Conservation (phyloP, 2,797 vertebrate species). For the Adrianichthys oophorus region DNA sequence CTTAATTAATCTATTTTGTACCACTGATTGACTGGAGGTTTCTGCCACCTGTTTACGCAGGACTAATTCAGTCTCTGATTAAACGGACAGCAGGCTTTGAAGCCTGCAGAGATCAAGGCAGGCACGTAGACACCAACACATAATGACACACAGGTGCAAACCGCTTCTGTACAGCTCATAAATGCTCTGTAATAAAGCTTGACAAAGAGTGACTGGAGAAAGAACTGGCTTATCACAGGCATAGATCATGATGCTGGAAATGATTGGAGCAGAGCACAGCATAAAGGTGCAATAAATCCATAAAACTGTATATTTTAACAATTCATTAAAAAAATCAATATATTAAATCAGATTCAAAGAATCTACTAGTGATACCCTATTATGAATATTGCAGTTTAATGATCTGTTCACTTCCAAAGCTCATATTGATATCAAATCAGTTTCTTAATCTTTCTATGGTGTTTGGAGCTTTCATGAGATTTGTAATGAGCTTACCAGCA, state of each 20-base stretch:
- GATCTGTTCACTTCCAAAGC: too few species aligned
- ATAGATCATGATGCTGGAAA: conserved; percentile 2
- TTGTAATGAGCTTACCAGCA: too few species aligned
- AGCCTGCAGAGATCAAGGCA: conserved; percentile 43
- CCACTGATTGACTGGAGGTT: conserved; percentile 72
- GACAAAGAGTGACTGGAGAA: conserved; percentile 22
- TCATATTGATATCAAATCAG: too few species aligned
- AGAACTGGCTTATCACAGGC: conserved; percentile 2
- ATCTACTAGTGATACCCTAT: neutral
- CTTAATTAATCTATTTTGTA: conserved; percentile 72
- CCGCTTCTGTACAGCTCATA: conserved; percentile 18
- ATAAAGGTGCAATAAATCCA: neutral
- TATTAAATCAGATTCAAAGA: neutral
- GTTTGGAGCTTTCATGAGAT: too few species aligned
- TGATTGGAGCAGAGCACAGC: neutral
- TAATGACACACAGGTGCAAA: conserved; percentile 11
- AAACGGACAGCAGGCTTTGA: conserved; percentile 59
- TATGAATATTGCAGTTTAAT: neutral
- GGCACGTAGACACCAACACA: conserved; percentile 14
- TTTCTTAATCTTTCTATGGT: too few species aligned
- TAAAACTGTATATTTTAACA: neutral
- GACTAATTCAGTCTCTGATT: conserved; percentile 70
- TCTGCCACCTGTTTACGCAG: conserved; percentile 73
- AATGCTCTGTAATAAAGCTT: conserved; percentile 23
- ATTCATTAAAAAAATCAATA: neutral